Conservation (phyloP, 2,888 invertebrate genomes). For the Ormyrus labotus region DNA sequence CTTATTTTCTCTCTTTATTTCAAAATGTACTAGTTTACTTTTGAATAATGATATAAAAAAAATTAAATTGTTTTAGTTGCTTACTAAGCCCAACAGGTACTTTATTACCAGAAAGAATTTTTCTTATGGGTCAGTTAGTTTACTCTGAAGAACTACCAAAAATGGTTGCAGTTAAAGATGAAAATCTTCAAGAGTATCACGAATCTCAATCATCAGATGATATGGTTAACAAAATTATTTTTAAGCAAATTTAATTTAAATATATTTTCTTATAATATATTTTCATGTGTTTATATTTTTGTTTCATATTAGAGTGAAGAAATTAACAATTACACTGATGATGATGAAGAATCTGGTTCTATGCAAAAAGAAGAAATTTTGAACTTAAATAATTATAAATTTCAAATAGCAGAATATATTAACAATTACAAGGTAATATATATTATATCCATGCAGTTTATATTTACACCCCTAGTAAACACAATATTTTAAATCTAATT, state of each 20-base stretch:
- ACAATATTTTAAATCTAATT: constrained; percentile 4
- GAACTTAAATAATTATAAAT: constrained; percentile 62
- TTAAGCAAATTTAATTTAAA: neutral
- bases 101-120: constrained; percentile 78
- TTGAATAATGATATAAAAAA: neutral
- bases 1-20: too few relatives aligned
- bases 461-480: neutral
- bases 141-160: constrained; percentile 79
- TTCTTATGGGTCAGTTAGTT: constrained; percentile 79
- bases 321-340: neutral
- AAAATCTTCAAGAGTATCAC: constrained; percentile 75
- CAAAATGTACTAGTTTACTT: neutral
- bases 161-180: constrained; percentile 79
- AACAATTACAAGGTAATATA: constrained; percentile 79
- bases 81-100: constrained; percentile 76
- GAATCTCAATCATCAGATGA: neutral
- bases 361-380: constrained; percentile 26
- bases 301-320: neutral
- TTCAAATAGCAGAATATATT: constrained; percentile 78
- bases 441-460: neutral
- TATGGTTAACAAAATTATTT: constrained; percentile 22
- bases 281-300: neutral
- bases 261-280: neutral
- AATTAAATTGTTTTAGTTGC: constrained; percentile 56
- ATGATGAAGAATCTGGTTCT: constrained; percentile 18